Base-by-base conservation (phyloP, 2,888 invertebrate species). In the Epicampocera succincta region DNA sequence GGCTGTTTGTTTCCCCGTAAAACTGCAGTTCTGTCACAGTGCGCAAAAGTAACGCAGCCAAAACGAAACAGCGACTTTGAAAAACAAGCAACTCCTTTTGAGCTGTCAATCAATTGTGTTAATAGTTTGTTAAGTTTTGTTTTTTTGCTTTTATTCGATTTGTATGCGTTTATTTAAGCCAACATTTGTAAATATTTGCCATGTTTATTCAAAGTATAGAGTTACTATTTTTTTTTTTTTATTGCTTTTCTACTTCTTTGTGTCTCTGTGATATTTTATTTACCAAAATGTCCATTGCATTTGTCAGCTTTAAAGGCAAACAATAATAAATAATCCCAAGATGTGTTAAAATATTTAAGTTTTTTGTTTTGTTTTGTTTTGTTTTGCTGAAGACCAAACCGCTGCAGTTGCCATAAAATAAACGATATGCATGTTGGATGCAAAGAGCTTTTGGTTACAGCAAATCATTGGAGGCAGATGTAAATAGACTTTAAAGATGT, bases 51-150 rank as follows among this genome's bases (percentile, higher is more conserved):
- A 66, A 74, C 56, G 65, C 65, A 63, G 33, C 56, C n/a, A 56
- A 65, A 48, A 40, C 29, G 38, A 73, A 63, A 33, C 33, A 73
- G 54, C 54, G 73, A 38, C 63, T 38, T 54, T n/a, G 12, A 21
- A 21, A 12, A 56, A 48, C 65, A 38, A 78, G 29, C 72, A 73
- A 82, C 74, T 71, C 54, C 82, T 74, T 82, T 82, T 78, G 74
- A 82, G 82, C 74, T 78, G 82, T 82, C 82, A 82, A 82, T 82
- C 82, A 82, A 56, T 60, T 71, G 78, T 73, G 76, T 73, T 69
- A 69, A 75, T 72, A 72, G 76, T 81, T 76, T 66, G 75, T 58
- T 52, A 42, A 33, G n/a, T 29, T 58, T 11, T 29, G 15, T 60
- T 25, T 2, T 40, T 76, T 25, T 25, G 19, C 38, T 11, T 52